Conservation (phyloP, 2,113 vertebrate genomes). For the Caretta caretta region DNA sequence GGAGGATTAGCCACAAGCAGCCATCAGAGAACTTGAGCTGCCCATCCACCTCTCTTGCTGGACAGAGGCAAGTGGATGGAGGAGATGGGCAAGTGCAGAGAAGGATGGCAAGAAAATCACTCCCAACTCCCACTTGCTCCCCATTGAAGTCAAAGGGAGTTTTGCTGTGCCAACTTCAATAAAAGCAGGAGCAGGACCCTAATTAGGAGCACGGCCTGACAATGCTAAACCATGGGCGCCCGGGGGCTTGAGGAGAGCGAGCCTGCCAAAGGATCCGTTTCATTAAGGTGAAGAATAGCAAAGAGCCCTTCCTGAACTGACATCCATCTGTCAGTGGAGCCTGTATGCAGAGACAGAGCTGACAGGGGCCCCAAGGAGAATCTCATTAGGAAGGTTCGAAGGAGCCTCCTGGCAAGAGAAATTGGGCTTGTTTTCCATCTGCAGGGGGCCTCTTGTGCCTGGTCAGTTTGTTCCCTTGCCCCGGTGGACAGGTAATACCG, state of each 20-base stretch:
- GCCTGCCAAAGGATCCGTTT: constrained; percentile 55
- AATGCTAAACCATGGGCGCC: constrained; percentile 28
- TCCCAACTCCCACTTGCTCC: not conserved
- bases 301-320: constrained; percentile 53
- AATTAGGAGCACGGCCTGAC: constrained; percentile 68
- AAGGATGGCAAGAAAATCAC: not conserved
- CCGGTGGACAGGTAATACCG: constrained; percentile 42
- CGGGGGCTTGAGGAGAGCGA: constrained; percentile 53
- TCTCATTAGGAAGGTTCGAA: constrained; percentile 67
- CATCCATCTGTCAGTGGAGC: constrained; percentile 69
- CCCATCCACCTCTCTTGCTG: not conserved
- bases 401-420: constrained; percentile 26
- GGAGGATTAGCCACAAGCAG: not conserved
- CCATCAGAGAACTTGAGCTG: not conserved
- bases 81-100: not conserved
- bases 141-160: constrained; percentile 32
- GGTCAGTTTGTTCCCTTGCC: constrained; percentile 25
- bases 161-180: constrained; percentile 53
- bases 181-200: constrained; percentile 47
- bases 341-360: constrained; percentile 65
- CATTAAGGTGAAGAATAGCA: constrained; percentile 69
- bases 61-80: constrained; percentile 2
- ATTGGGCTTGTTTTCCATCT: constrained; percentile 32
- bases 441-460: not conserved
- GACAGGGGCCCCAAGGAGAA: constrained; percentile 65